Base-by-base conservation (phyloP, 2,888 invertebrate genomes). In the Abrostola tripartita region DNA sequence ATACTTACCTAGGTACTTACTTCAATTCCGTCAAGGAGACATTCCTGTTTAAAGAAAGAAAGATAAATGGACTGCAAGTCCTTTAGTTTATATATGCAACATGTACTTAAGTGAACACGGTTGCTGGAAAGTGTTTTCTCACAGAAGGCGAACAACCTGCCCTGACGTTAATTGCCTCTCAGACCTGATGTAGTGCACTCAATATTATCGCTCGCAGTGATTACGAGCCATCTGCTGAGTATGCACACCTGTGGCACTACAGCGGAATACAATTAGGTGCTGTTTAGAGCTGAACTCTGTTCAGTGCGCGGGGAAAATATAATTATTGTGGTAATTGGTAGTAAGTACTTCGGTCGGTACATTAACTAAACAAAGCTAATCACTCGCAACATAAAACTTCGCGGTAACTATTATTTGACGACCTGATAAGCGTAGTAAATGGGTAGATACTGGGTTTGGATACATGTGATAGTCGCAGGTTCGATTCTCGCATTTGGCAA, bases 191-290 rank as follows among this genome's bases (percentile, higher is more conserved):
- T 12, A 51, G 24, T 55, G 71, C 57, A 61, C 57, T 61, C 54
- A 65, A 52, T 54, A 64, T 71, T 57, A 60, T 65, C 37, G 38
- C 7, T 24, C n/a, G 42, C 47, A 37, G 51, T 71, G 71, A 71
- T 75, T 71, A 56, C 59, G 40, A 54, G 47, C 51, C 41, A 51
- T 58, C 51, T 51, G 57, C 36, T 42, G 36, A 11, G 12, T 49
- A 44, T 52, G 36, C 36, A 58, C 72, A 71, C 71, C 72, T 76
- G 71, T 65, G 57, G 59, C 41, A 10, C 52, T 40, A 47, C 35
- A 52, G 24, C 12, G 52, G 37, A 41, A 47, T 56, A 8, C 36
- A 14, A 47, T 75, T 37, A 65, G 40, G 56, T n/a, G 6, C n/a
- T 5, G n/a, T 6, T 54, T 12, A 52, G 41, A 56, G 1, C 8